phyloP scores from a whole-genome alignment of 2,797 vertebrate genomes.

The Coluber constrictor region DNA sequence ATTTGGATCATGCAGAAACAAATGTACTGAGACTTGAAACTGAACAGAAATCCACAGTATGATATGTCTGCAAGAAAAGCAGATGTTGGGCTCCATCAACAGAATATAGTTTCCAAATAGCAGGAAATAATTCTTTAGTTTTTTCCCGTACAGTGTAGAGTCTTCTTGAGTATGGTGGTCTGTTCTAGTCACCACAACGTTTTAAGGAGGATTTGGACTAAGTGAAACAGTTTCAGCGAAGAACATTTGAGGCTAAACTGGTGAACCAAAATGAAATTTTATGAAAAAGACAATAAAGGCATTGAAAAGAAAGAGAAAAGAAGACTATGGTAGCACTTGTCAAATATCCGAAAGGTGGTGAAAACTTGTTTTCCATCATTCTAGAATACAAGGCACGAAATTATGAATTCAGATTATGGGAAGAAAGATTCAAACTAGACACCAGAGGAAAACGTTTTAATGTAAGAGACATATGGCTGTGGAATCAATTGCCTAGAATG shows the following conservation, averaged over 20 bases:
- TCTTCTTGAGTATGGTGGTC: not conserved
- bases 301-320: no score
- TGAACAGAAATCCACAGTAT: not conserved
- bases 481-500: not conserved
- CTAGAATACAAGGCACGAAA: not conserved
- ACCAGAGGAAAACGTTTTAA: not conserved
- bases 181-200: not conserved
- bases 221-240: not conserved
- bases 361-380: not conserved
- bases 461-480: not conserved
- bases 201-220: not conserved
- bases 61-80: not conserved
- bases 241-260: not conserved
- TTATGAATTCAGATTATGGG: not conserved
- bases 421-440: not conserved
- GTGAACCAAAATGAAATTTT: not conserved
- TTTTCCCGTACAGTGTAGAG: not conserved
- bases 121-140: not conserved
- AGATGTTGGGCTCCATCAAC: not conserved
- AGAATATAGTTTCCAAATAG: not conserved
- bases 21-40: not conserved
- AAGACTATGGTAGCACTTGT: not conserved
- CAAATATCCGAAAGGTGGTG: not conserved
- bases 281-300: no score
- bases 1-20: not conserved